Evolutionary conservation across 2,113 vertebrate genomes (phyloP).

Genomic region (Rana temporaria): DNA sequence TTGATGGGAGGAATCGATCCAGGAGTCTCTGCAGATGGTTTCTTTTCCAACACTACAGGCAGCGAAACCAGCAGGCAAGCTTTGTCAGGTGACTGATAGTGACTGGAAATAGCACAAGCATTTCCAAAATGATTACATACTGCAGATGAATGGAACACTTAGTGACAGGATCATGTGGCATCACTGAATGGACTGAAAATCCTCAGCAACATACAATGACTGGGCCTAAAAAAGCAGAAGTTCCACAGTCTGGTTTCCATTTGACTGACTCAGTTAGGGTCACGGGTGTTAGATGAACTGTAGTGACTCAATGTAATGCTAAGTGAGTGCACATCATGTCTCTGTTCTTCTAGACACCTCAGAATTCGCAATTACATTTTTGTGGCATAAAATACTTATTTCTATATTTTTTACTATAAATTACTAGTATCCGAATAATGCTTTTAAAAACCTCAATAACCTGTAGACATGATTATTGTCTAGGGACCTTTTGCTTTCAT

Average conservation of each 20-base stretch:
- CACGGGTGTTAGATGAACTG: conserved; percentile 6
- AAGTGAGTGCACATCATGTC: neutral
- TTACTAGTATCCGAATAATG: too few species aligned
- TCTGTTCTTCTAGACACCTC: conserved; percentile 1
- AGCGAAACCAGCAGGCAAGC: conserved; percentile 81
- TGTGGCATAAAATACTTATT: neutral
- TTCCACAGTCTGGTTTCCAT: conserved; percentile 20
- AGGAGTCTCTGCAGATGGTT: conserved; percentile 78
- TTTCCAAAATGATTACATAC: neutral
- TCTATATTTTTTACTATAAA: too few species aligned
- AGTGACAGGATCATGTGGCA: neutral
- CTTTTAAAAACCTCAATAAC: too few species aligned
- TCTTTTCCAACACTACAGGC: conserved; percentile 81
- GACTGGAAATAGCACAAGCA: neutral
- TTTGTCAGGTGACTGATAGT: conserved; percentile 83
- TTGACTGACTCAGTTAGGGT: neutral
- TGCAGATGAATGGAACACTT: conserved; percentile 22
- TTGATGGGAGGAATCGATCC: conserved; percentile 89
- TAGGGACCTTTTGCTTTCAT: too few species aligned
- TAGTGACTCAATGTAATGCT: conserved; percentile 22
- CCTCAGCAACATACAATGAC: neutral
- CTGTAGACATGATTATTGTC: too few species aligned
- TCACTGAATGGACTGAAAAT: neutral
- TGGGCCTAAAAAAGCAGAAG: conserved; percentile 32
- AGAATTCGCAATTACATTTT: neutral